These are phyloP conservation scores for Gambusia yucatana DNA, from an alignment of 2,797 vertebrate genomes.

Conservation along the genomic window DNA sequence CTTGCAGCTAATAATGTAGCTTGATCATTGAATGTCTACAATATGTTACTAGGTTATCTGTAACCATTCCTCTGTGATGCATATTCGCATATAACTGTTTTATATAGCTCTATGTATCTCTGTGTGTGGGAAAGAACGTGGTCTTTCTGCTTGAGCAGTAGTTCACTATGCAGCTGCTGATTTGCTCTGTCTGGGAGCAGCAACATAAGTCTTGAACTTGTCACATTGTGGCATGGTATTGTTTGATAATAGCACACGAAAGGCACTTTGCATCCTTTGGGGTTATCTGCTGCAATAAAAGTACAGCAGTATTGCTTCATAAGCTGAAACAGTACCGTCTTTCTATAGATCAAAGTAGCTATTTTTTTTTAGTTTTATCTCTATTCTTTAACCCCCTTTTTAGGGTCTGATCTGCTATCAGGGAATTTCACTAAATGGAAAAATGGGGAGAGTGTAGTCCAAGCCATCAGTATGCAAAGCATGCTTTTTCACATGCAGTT, in stretches of 20 bases:
- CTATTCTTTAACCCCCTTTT: background rate
- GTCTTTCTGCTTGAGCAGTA: conserved; percentile 36
- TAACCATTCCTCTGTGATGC: background rate
- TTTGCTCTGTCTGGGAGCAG: conserved; percentile 50
- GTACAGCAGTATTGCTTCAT: conserved; percentile 24
- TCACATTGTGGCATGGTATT: conserved; percentile 40
- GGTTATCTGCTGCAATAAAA: conserved; percentile 38
- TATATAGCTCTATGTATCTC: background rate
- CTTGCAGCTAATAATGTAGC: background rate
- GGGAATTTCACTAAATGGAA: background rate
- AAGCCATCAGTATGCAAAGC: conserved; percentile 2
- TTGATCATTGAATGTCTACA: background rate
- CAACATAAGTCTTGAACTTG: conserved; percentile 50
- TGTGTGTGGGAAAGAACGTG: background rate
- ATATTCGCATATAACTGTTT: background rate
- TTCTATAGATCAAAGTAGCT: background rate
- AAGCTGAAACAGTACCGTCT: conserved; percentile 21
- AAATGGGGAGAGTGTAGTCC: no score
- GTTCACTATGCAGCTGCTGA: conserved; percentile 40
- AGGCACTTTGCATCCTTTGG: conserved; percentile 39
- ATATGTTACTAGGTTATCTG: background rate
- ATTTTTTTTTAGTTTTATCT: background rate
- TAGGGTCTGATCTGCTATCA: background rate
- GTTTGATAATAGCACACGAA: conserved; percentile 54
- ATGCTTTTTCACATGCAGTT: background rate